Base-by-base conservation (phyloP, 2,797 vertebrate species). In the Calcarius lapponicus region DNA sequence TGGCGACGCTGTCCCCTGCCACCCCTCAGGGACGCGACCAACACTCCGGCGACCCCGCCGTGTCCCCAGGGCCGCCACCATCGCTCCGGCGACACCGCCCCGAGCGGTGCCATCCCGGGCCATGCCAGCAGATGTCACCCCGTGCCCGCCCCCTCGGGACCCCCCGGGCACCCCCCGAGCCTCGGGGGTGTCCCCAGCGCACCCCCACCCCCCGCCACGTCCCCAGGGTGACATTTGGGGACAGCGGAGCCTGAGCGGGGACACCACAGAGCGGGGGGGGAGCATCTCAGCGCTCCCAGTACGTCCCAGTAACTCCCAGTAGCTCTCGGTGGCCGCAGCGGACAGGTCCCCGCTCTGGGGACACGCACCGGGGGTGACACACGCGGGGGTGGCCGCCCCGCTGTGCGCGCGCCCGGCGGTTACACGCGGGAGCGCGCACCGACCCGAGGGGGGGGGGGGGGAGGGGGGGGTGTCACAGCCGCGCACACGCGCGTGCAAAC, bases 41-140 rank as follows among this genome's bases (percentile, higher is more conserved):
- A n/a, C n/a, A n/a, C n/a, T n/a, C n/a, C n/a, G n/a, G n/a, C n/a
- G n/a, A 5, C 28, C 2, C 47, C 13, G 21, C 2, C 13, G 36
- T 31, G 79, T 48, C 64, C 34, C 64, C 64, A 24, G 6, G 5
- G 45, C 54, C 13, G 66, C 14, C 40, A 14, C 34, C 58, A 5
- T 11, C 9, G 28, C 2, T 45, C 10, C 2, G 40, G n/a, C 20
- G 28, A 43, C 65, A 9, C 6, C 4, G 2, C n/a, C n/a, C n/a
- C n/a, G 0, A 7, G 4, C 3, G 19, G 34, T 36, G 80, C 54
- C 43, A 7, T 18, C 1, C 80, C 54, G 0, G 6, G 17, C 3
- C 1, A 2, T 6, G 70, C 89, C 92, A 53, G 70, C 65, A 85
- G 89, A 29, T 81, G 85, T 81, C 89, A 31, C 75, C 70, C 20